Conservation (phyloP, 1,140 invertebrate species). For the Drosophila nannoptera region DNA sequence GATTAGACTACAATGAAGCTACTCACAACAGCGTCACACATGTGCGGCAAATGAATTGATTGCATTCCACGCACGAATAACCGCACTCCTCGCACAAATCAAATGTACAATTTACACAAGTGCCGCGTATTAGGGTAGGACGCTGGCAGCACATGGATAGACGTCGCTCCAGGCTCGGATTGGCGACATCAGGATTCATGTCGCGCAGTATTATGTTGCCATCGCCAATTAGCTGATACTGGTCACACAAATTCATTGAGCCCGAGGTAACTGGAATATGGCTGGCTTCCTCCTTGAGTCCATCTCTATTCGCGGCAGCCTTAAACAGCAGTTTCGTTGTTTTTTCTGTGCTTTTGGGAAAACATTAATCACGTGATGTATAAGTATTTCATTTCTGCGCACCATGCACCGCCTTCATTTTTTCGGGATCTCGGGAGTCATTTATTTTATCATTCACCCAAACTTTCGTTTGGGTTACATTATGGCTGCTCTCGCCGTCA, state of each 20-base stretch:
- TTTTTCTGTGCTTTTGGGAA: slow-evolving; percentile 42
- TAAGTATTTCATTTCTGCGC: not conserved
- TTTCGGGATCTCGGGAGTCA: slow-evolving; percentile 47
- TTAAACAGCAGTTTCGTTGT: slow-evolving; percentile 61
- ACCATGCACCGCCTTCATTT: slow-evolving; percentile 69
- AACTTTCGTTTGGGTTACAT: slow-evolving; percentile 54
- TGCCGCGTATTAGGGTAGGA: slow-evolving; percentile 46
- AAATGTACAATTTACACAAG: slow-evolving; percentile 57
- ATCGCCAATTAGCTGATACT: slow-evolving; percentile 47
- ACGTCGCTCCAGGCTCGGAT: slow-evolving; percentile 38
- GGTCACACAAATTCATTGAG: slow-evolving; percentile 18
- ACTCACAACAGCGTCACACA: slow-evolving; percentile 74
- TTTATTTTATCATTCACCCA: slow-evolving; percentile 58
- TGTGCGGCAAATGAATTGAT: slow-evolving; percentile 56
- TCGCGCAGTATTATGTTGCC: slow-evolving; percentile 50
- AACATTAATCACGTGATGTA: too few relatives aligned
- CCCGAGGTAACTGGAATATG: not conserved
- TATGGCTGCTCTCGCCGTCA: slow-evolving; percentile 55
- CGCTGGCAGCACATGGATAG: slow-evolving; percentile 57
- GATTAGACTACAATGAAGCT: not conserved
- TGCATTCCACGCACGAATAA: slow-evolving; percentile 65
- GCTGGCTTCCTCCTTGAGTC: not conserved
- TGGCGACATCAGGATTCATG: slow-evolving; percentile 37
- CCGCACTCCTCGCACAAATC: slow-evolving; percentile 70
- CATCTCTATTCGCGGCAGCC: slow-evolving; percentile 31